Evolutionary conservation across 2,888 invertebrate genomes (phyloP), one percentile per base, ranked within the genome.

Genomic region (Penaeus monodon): DNA sequence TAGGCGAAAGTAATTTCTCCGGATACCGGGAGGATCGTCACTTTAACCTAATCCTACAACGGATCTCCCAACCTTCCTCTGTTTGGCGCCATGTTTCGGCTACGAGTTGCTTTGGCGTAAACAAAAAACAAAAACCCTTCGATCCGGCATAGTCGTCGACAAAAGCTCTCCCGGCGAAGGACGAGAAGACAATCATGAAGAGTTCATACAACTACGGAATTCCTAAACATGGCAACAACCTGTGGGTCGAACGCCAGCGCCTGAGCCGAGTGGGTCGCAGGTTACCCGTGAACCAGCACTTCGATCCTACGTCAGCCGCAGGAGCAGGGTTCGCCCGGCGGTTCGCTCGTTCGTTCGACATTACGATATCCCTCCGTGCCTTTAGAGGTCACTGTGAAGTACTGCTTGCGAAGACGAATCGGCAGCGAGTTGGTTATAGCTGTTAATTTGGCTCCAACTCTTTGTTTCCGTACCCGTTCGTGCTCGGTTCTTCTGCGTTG

Each of bases 331-430:
- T 73, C 63, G 27, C 57, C n/a, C 79, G 29, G 79, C 33, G 70
- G 66, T 38, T 86, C 86, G 86, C 83, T 86, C 86, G 86, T 86
- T 86, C 86, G 86, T 86, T 86, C 86, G 86, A 78, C 73, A 76
- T 77, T 33, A 76, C 73, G 64, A 73, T 68, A 49, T 78, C 82
- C 78, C 82, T 70, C 29, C 29, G 57, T 57, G 57, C 57, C 57
- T 57, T 17, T 57, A 14, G 57, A 57, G 57, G 57, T 57, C 57
- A 57, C 57, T 57, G 57, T 57, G 17, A 57, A 57, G 57, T 20
- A 57, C 57, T 57, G 57, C 57, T 57, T 57, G 57, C 57, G 57
- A 57, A 57, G 57, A 57, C 57, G 57, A 57, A 20, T 57, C 57
- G 17, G 57, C 57, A 57, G 57, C 57, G 57, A 57, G 57, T 20